Evolutionary conservation across 1,140 invertebrate species (phyloP), one percentile per base, ranked within the genome.

Genomic region (Globodera rostochiensis): DNA sequence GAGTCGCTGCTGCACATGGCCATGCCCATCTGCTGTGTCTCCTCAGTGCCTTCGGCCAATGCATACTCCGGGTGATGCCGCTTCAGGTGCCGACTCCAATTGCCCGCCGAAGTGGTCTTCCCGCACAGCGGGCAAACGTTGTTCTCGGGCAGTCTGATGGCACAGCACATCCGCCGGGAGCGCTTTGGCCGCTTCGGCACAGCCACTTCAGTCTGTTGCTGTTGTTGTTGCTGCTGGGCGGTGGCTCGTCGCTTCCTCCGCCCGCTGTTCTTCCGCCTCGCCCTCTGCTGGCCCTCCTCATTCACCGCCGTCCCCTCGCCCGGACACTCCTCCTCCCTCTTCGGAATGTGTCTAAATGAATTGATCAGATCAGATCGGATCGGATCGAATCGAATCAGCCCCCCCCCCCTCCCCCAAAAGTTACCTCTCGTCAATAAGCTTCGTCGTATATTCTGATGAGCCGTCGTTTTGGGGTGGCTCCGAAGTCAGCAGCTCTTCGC

Each of bases 61-160:
- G 77, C 77, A 69, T 78, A 78, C 19, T 78, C 77, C 70, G 77
- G 64, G 21, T 78, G 77, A 36, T 78, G 77, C 15, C 77, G 45
- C 70, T 78, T 78, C 13, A 78, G 46, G 15, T 78, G 77, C 21
- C 77, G 66, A 69, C 77, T 78, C 77, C 77, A 78, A 69, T 78
- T 78, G 11, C 77, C 77, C 6, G 77, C 64, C 13, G 77, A 78
- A 47, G 70, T 70, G 66, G 11, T 66, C 36, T 47, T 47, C 45
- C 49, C 25, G 70, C 77, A 78, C 13, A 78, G 21, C 8, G 77
- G 77, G 49, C 77, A 78, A 13, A 78, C 25, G 47, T 78, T 78
- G 49, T 53, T 66, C 47, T 69, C 66, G n/a, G 77, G 77, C 70
- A 78, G 49, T 49, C 46, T 19, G 50, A 78, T 78, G 70, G 66